Evolutionary conservation across 2,113 vertebrate genomes (phyloP).

Genomic region (Eublepharis macularius): DNA sequence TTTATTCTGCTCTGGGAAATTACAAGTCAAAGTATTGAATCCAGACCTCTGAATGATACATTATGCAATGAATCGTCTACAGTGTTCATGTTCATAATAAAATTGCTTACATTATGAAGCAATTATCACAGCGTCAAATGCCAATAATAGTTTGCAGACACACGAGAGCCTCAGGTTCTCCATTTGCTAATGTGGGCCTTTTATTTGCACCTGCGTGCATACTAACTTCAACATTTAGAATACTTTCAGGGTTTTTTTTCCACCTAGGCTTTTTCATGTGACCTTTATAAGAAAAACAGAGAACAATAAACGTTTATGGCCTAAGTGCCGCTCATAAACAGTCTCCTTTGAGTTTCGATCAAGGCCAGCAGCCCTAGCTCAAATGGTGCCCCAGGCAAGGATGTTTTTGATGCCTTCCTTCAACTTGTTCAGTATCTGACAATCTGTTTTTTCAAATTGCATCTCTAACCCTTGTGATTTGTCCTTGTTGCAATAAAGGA

Average conservation of each 20-base stretch:
- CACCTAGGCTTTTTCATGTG: slow-evolving; percentile 12
- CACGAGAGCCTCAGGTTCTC: not conserved
- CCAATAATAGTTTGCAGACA: slow-evolving; percentile 21
- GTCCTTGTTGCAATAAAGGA: too few relatives aligned
- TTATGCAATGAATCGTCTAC: not conserved
- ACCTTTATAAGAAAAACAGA: slow-evolving; percentile 49
- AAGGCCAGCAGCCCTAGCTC: too few relatives aligned
- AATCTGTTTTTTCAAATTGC: too few relatives aligned
- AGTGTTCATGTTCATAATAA: slow-evolving; percentile 19
- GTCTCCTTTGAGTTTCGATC: too few relatives aligned
- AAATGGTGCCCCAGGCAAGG: too few relatives aligned
- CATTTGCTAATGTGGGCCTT: slow-evolving; percentile 45
- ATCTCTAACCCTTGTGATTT: too few relatives aligned
- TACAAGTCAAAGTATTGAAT: not conserved
- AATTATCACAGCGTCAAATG: slow-evolving; percentile 58
- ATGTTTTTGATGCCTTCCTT: too few relatives aligned
- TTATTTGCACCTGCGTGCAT: slow-evolving; percentile 50
- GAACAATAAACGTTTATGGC: not conserved
- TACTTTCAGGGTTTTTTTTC: not conserved
- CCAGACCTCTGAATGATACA: not conserved
- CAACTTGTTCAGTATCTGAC: too few relatives aligned
- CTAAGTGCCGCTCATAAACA: not conserved
- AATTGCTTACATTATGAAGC: slow-evolving; percentile 52
- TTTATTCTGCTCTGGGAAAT: not conserved
- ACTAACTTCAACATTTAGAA: slow-evolving; percentile 27